Percentiles rank a stretch among this genome's conserved stretches.
phyloP scores from a whole-genome alignment of 2,797 vertebrate species.

The Tokudaia muenninki region DNA sequence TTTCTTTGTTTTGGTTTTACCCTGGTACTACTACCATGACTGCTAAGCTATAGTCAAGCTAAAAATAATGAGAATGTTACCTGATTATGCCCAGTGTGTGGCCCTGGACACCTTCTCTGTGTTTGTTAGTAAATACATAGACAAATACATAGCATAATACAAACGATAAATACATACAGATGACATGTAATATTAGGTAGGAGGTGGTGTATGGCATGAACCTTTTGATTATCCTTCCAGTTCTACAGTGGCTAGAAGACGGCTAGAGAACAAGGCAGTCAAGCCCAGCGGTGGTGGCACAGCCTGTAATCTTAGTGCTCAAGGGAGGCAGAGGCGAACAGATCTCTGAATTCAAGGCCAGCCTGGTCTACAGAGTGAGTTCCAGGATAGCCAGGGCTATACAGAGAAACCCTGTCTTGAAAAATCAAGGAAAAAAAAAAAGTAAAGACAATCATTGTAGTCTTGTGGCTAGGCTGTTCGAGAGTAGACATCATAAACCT shows the following conservation, averaged over 20 bases:
- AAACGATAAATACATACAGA: not conserved
- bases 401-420: not conserved
- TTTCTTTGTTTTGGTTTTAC: not conserved
- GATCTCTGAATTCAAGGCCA: not conserved
- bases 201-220: not conserved
- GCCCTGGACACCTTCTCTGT: not conserved
- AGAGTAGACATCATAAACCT: constrained; percentile 7
- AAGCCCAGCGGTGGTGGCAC: not conserved
- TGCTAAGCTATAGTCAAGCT: not conserved
- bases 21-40: not conserved
- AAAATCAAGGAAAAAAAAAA: not conserved
- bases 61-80: not conserved
- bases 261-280: not conserved
- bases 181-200: not conserved
- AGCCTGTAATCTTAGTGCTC: not conserved
- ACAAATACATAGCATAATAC: not conserved
- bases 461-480: not conserved
- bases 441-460: not conserved
- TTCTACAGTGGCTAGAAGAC: not conserved
- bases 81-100: not conserved
- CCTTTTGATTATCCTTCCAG: not conserved
- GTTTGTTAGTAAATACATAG: not conserved
- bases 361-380: not conserved
- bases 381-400: not conserved
- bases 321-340: not conserved